Evolutionary conservation across 2,888 invertebrate species (phyloP), one percentile per base, ranked within the genome.

Genomic region (Dendrolimus pini): DNA sequence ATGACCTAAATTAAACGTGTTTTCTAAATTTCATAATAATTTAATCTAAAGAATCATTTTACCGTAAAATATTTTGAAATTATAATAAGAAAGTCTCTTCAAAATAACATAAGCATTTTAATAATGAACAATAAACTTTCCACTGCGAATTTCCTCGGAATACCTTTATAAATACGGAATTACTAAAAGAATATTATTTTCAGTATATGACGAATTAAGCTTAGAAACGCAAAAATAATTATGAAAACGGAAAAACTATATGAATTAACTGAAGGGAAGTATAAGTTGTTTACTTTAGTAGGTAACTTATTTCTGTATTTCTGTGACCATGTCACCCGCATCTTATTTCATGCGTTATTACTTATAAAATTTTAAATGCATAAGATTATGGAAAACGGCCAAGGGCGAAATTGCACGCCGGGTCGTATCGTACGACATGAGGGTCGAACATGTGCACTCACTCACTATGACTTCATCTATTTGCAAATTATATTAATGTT

Each of bases 331-430:
- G 58, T 61, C 62, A 66, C 79, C 82, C 82, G 82, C 77, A 82
- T 78, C 64, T 58, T 66, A 62, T 62, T 62, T 65, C 58, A 60
- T 62, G 56, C 60, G 61, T 71, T 66, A 66, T 14, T 78, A 73
- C 77, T 77, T 71, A 66, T 67, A 75, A 70, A 70, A 72, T 70
- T 71, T 64, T 67, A 68, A 70, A 70, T 74, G 74, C 74, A 70
- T 62, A 66, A 68, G 61, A 68, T 66, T 67, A 65, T 71, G 74
- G 72, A 81, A 80, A 70, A 75, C 75, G 76, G 77, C 76, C 81
- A 83, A 83, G 85, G 82, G 66, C 73, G 61, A 58, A 70, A 66
- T 65, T 62, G 60, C 58, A 59, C 57, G 56, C 60, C 57, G 54
- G 60, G 56, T 62, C 60, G 58, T 58, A 58, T 53, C 41, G 30